Percentiles rank a stretch among this genome's conserved stretches.
phyloP scores from a whole-genome alignment of 2,797 vertebrate genomes.

The Perdix hodgsoniae region DNA sequence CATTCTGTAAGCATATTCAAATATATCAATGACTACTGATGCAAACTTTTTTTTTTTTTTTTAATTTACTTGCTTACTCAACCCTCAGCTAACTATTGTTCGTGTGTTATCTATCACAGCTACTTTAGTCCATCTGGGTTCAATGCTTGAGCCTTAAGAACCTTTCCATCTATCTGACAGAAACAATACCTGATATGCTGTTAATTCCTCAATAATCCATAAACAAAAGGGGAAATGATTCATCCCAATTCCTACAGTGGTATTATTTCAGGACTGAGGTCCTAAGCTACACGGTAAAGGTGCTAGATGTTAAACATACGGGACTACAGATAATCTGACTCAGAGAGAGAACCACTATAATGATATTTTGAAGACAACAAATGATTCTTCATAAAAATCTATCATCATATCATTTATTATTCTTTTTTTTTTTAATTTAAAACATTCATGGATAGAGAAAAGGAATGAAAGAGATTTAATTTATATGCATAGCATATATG shows the following conservation, averaged over 20 bases:
- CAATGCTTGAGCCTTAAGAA: neutral
- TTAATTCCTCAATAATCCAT: neutral
- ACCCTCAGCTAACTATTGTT: neutral
- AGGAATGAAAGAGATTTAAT: neutral
- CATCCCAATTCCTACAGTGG: neutral
- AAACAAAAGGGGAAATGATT: slow-evolving; percentile 19
- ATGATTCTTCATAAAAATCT: neutral
- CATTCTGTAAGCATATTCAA: neutral
- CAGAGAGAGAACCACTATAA: neutral
- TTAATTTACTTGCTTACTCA: neutral
- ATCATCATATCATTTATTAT: neutral
- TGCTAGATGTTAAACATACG: neutral
- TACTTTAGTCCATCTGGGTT: neutral
- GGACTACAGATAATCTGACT: neutral
- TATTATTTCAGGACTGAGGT: neutral
- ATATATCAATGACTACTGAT: neutral
- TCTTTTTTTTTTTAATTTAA: neutral
- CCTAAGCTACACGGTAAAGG: neutral
- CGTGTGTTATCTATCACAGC: neutral
- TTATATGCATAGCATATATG: neutral
- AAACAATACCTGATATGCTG: neutral
- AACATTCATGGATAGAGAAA: neutral
- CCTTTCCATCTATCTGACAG: neutral
- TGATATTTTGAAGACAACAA: neutral
- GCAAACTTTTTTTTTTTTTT: neutral